phyloP scores from a whole-genome alignment of 2,113 vertebrate species.

The Ptilonorhynchus violaceus region DNA sequence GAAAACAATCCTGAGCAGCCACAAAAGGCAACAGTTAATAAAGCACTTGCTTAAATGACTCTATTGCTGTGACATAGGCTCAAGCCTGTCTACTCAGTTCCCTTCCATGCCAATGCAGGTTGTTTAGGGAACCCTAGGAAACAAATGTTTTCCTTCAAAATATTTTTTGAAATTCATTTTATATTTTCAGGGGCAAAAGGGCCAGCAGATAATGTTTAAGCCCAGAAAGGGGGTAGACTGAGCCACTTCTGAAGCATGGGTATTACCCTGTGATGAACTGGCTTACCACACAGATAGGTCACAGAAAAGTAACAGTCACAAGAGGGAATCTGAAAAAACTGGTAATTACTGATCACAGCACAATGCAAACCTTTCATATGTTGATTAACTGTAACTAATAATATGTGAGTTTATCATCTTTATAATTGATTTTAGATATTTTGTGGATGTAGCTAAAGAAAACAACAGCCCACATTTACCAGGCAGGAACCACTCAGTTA shows the following conservation, averaged over 20 bases:
- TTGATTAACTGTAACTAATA: conserved; percentile 12
- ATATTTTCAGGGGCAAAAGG: not conserved
- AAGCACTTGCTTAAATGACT: not conserved
- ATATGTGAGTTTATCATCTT: not conserved
- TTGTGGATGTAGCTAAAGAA: not conserved
- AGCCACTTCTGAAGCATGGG: not conserved
- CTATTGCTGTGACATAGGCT: not conserved
- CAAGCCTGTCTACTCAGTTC: not conserved
- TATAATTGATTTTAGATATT: not conserved
- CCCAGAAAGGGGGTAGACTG: not conserved
- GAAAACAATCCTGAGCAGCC: not conserved
- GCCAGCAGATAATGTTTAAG: not conserved
- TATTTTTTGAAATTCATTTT: not conserved
- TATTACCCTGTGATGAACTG: not conserved
- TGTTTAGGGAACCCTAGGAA: not conserved
- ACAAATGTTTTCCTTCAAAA: not conserved
- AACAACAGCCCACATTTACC: not conserved
- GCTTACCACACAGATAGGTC: not conserved
- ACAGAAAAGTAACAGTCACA: not conserved
- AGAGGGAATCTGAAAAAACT: not conserved
- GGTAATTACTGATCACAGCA: not conserved
- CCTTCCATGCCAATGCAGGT: not conserved
- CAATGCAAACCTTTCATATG: not conserved
- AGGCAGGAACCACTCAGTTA: not conserved
- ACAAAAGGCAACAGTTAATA: not conserved